Conservation (phyloP, 2,797 vertebrate species). For the Silurus aristotelis region DNA sequence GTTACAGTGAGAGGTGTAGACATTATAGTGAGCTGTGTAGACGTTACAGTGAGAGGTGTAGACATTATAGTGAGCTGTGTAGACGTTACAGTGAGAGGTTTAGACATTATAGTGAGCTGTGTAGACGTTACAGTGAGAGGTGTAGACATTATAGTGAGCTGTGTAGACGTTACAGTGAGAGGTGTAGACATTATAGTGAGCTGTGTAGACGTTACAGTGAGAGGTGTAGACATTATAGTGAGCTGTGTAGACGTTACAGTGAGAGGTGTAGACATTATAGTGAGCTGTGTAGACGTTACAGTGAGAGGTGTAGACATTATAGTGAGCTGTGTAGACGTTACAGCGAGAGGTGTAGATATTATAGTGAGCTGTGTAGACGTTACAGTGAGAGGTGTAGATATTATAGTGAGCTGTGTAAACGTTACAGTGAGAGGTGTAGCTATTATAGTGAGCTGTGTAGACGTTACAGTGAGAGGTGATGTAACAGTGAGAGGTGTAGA, state of each 20-base stretch:
- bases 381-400: not conserved
- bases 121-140: too few species aligned
- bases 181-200: not conserved
- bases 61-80: too few species aligned
- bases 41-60: too few species aligned
- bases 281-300: not conserved
- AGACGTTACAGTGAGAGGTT: too few species aligned
- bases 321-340: not conserved
- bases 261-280: not conserved
- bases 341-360: not conserved
- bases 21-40: too few species aligned
- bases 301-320: too few species aligned
- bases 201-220: too few species aligned
- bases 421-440: not conserved
- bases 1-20: too few species aligned
- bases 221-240: too few species aligned
- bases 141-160: too few species aligned
- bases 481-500: not conserved
- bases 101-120: too few species aligned
- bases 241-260: not conserved
- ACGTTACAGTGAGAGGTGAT: not conserved
- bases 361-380: not conserved
- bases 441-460: not conserved
- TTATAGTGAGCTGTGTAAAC: not conserved
- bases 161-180: too few species aligned